Conservation (phyloP, 1,140 invertebrate genomes). For the Tribolium castaneum region DNA sequence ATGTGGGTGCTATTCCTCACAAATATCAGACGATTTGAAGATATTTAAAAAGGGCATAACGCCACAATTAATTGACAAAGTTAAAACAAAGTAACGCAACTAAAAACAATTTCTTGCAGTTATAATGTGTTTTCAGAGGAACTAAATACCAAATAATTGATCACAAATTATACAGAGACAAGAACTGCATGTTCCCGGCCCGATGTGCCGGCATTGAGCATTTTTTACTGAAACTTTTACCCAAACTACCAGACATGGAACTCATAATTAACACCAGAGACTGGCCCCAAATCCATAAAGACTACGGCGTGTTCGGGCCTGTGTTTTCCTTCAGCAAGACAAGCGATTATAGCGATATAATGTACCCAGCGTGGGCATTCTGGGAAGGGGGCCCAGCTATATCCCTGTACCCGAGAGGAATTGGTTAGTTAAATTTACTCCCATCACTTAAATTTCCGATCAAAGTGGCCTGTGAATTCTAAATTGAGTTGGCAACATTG, state of each 20-base stretch:
- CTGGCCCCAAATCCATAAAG: slow-evolving; percentile 85
- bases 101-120: slow-evolving; percentile 33
- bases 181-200: slow-evolving; percentile 90
- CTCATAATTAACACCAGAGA: slow-evolving; percentile 91
- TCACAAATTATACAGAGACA: slow-evolving; percentile 83
- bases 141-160: slow-evolving; percentile 89
- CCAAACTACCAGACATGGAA: slow-evolving; percentile 84
- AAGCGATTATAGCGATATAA: slow-evolving; percentile 88
- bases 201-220: slow-evolving; percentile 93
- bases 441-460: too few relatives aligned
- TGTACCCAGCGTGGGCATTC: slow-evolving; percentile 97
- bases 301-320: slow-evolving; percentile 75
- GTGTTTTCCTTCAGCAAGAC: slow-evolving; percentile 97
- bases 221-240: slow-evolving; percentile 77
- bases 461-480: too few relatives aligned
- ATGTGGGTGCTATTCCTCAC: slow-evolving; percentile 72
- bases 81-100: slow-evolving; percentile 68
- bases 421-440: slow-evolving; percentile 70
- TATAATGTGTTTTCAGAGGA: slow-evolving; percentile 67
- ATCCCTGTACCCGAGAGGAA: slow-evolving; percentile 89
- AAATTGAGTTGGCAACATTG: too few relatives aligned
- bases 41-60: slow-evolving; percentile 77
- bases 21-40: slow-evolving; percentile 77
- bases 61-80: slow-evolving; percentile 71
- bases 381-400: slow-evolving; percentile 98